Evolutionary conservation across 23 tunicate species (phyloP), one percentile per base, ranked within the genome.

Genomic region (Ascidia mentula): DNA sequence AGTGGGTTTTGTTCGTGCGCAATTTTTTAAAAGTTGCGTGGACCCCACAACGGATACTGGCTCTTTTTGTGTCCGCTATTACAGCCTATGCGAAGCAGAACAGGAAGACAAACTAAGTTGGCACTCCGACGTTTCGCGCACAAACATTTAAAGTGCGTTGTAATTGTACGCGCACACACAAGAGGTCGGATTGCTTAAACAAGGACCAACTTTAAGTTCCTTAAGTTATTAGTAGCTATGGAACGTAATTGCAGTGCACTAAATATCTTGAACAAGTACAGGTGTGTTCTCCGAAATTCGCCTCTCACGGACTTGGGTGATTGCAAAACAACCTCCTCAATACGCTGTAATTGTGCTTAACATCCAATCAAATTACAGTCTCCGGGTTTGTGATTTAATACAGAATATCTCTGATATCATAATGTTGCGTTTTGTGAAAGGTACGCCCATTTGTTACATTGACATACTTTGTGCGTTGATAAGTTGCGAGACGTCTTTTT

Each of bases 381-480:
- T n/a, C n/a, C n/a, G n/a, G n/a, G n/a, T n/a, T n/a, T n/a, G n/a
- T n/a, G n/a, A n/a, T n/a, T n/a, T n/a, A n/a, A n/a, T n/a, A n/a
- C n/a, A n/a, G n/a, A n/a, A n/a, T n/a, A n/a, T n/a, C n/a, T n/a
- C n/a, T n/a, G n/a, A n/a, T n/a, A n/a, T n/a, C n/a, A n/a, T n/a
- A n/a, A n/a, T n/a, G n/a, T n/a, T n/a, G n/a, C n/a, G n/a, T n/a
- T n/a, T n/a, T n/a, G n/a, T n/a, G n/a, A n/a, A n/a, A n/a, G n/a
- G n/a, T n/a, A n/a, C n/a, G n/a, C n/a, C n/a, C n/a, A n/a, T n/a
- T n/a, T n/a, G n/a, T n/a, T n/a, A n/a, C n/a, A n/a, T 17, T 17
- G 26, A 37, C 84, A 65, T 69, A 80, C 84, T 42, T 60, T 79
- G 60, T 18, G 74, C 24, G 34, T 79, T 36, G 74, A 28, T 1